Percentiles rank a stretch among this genome's conserved stretches.
Evolutionary conservation across 2,888 invertebrate species (phyloP).

Genomic region (Metalampra italica): DNA sequence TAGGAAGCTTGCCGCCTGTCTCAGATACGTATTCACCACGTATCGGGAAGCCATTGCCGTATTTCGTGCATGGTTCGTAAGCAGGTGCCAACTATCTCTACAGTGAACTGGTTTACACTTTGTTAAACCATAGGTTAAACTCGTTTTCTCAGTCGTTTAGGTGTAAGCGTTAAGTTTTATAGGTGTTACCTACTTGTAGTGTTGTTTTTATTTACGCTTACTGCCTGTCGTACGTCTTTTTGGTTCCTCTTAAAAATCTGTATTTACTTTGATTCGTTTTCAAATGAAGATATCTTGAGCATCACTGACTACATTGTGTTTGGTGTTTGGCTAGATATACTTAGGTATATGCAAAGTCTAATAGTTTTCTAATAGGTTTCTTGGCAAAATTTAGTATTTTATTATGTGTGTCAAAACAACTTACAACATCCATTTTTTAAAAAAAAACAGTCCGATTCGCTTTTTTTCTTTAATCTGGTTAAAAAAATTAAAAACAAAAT

Average conservation of each 20-base stretch:
- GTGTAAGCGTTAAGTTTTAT: conserved; percentile 22
- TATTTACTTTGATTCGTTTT: too few species aligned
- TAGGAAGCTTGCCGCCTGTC: not conserved
- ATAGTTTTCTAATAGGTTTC: too few species aligned
- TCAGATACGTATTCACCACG: conserved; percentile 12
- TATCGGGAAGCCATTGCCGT: conserved; percentile 61
- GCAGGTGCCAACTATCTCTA: conserved; percentile 47
- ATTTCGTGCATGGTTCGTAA: conserved; percentile 29
- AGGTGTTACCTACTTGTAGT: conserved; percentile 14
- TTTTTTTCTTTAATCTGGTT: too few species aligned
- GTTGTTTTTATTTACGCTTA: conserved; percentile 10
- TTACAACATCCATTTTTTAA: too few species aligned
- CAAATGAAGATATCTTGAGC: not conserved
- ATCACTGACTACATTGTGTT: too few species aligned
- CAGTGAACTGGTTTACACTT: conserved; percentile 31
- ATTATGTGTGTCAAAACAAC: too few species aligned
- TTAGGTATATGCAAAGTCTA: too few species aligned
- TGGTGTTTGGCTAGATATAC: too few species aligned
- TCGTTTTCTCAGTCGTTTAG: conserved; percentile 19
- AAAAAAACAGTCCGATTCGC: too few species aligned
- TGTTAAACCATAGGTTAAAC: conserved; percentile 30
- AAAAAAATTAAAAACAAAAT: too few species aligned
- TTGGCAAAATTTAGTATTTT: too few species aligned
- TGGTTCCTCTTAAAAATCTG: not conserved
- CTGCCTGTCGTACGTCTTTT: not conserved